These are phyloP conservation scores for Ictidomys tridecemlineatus DNA, from an alignment of 2,113 vertebrate species.

Conservation along the genomic window DNA sequence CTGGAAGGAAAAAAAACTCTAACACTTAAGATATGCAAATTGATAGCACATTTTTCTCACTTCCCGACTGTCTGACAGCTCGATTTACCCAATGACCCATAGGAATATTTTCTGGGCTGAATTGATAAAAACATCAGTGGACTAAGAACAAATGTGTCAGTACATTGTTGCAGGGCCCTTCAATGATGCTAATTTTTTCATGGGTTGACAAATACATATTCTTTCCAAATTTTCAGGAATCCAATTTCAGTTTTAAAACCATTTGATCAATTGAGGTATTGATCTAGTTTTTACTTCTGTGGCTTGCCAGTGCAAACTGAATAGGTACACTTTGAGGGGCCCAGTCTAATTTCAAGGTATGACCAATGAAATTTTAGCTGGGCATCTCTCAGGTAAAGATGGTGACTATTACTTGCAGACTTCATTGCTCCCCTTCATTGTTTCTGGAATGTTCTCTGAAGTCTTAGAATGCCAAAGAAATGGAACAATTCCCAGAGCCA, in stretches of 20 bases:
- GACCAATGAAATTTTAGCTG: not conserved
- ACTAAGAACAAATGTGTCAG: not conserved
- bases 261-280: not conserved
- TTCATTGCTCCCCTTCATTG: not conserved
- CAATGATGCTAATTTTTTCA: not conserved
- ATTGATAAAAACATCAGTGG: not conserved
- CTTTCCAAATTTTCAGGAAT: not conserved
- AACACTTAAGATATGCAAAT: not conserved
- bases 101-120: not conserved
- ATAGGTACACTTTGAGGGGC: not conserved
- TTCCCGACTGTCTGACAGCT: not conserved
- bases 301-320: not conserved
- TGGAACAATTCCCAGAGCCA: not conserved
- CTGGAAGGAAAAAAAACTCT: not conserved
- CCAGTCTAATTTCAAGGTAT: not conserved
- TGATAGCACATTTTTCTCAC: not conserved
- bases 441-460: conserved; percentile 49
- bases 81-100: not conserved
- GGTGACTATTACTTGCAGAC: conserved; percentile 9
- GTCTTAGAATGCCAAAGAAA: conserved; percentile 24
- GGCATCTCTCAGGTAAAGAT: not conserved
- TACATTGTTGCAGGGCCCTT: not conserved
- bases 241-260: conserved; percentile 28
- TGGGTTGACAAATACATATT: not conserved
- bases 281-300: not conserved